A percentile compares a stretch with the other conserved stretches of the same genome.
Conservation (phyloP, 2,797 vertebrate species). For the Falco biarmicus region DNA sequence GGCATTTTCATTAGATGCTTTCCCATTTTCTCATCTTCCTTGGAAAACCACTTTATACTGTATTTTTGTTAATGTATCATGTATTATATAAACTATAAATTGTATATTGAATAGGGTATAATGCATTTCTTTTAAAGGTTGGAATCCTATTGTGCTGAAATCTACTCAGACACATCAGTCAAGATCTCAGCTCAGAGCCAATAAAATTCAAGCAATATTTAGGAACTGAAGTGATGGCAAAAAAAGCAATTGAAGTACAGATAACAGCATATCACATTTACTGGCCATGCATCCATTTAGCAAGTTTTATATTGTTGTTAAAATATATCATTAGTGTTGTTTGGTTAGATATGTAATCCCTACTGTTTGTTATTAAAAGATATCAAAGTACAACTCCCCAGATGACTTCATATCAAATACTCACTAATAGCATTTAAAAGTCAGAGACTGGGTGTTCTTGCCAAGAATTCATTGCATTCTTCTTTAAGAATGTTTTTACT, state of each 20-base stretch:
- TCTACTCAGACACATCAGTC: background rate
- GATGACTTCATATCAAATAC: background rate
- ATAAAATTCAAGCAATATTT: background rate
- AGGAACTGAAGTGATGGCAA: background rate
- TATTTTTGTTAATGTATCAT: background rate
- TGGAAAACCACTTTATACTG: background rate
- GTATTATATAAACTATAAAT: background rate
- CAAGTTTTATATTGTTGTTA: background rate
- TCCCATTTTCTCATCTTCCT: slow-evolving; percentile 3
- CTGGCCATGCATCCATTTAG: rapidly evolving
- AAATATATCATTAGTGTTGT: background rate
- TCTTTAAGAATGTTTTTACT: background rate
- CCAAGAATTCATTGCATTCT: background rate
- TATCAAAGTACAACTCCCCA: background rate
- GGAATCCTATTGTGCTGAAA: background rate
- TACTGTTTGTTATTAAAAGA: background rate
- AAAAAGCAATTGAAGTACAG: background rate
- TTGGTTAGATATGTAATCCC: background rate
- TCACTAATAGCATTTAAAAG: background rate
- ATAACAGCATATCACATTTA: rapidly evolving
- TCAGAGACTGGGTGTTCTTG: background rate
- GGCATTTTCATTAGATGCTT: slow-evolving; percentile 10
- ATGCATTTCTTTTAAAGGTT: background rate
- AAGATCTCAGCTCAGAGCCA: background rate
- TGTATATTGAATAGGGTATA: background rate